Conservation (phyloP, 2,888 invertebrate genomes). For the Troides oblongomaculatus region DNA sequence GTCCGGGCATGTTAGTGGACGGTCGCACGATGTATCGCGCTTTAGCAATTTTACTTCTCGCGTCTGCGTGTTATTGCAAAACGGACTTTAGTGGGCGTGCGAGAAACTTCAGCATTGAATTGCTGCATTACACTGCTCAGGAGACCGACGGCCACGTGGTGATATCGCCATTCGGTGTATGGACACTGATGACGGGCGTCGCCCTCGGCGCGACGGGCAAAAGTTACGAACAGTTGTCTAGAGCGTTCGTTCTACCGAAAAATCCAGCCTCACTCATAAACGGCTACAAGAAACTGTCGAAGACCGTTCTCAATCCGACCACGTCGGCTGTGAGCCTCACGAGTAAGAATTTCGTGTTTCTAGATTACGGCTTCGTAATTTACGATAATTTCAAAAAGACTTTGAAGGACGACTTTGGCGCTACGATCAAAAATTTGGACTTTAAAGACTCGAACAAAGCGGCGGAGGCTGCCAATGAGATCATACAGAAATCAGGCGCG, state of each 20-base stretch:
- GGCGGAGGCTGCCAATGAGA: constrained; percentile 60
- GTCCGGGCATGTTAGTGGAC: constrained; percentile 45
- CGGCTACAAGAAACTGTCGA: constrained; percentile 58
- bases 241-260: constrained; percentile 61
- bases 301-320: constrained; percentile 51
- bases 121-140: constrained; percentile 62
- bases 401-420: constrained; percentile 60
- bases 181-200: constrained; percentile 72
- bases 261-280: constrained; percentile 45
- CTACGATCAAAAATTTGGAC: constrained; percentile 58
- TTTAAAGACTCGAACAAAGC: constrained; percentile 60
- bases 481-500: constrained; percentile 63
- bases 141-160: constrained; percentile 67
- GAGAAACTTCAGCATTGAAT: constrained; percentile 68
- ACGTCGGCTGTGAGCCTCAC: constrained; percentile 58
- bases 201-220: constrained; percentile 63
- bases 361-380: constrained; percentile 60
- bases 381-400: constrained; percentile 47
- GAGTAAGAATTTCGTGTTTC: constrained; percentile 67
- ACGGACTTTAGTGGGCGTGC: constrained; percentile 64
- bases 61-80: constrained; percentile 53
- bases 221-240: constrained; percentile 55
- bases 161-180: constrained; percentile 73
- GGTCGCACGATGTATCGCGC: constrained; percentile 51
- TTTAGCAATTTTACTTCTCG: constrained; percentile 47